phyloP scores from a whole-genome alignment of 2,888 invertebrate genomes.

The Iphiclides podalirius region DNA sequence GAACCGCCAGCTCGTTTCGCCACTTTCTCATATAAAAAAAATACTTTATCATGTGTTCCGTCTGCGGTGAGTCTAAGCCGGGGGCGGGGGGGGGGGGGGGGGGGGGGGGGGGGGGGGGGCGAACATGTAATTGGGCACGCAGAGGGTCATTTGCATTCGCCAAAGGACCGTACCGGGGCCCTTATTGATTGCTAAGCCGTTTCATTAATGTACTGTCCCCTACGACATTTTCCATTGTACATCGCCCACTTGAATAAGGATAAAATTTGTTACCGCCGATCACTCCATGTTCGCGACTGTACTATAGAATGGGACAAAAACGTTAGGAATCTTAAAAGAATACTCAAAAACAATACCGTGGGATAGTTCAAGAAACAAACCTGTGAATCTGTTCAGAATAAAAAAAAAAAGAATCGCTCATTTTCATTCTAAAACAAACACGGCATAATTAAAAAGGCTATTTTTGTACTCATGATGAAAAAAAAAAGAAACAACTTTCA shows the following conservation, averaged over 20 bases:
- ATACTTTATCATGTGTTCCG: too few species aligned
- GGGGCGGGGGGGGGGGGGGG: slow-evolving; percentile 8
- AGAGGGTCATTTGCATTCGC: slow-evolving; percentile 46
- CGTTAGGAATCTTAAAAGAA: background rate
- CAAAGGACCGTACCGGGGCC: slow-evolving; percentile 42
- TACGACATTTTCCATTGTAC: slow-evolving; percentile 24
- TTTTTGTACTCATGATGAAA: background rate
- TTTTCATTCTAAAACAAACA: background rate
- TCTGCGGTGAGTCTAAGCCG: slow-evolving; percentile 4
- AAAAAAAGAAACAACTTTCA: slow-evolving; percentile 5
- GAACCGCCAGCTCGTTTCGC: too few species aligned
- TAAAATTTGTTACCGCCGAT: background rate
- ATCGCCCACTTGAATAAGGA: background rate
- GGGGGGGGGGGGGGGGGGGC: slow-evolving; percentile 5
- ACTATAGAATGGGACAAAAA: background rate
- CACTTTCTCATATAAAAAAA: too few species aligned
- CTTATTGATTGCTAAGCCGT: slow-evolving; percentile 34
- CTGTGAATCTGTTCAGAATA: too few species aligned
- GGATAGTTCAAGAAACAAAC: too few species aligned
- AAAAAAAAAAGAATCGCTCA: too few species aligned
- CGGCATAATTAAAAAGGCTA: slow-evolving; percentile 11
- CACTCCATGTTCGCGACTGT: background rate
- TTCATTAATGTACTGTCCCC: slow-evolving; percentile 26
- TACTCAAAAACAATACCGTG: too few species aligned
- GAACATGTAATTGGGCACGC: slow-evolving; percentile 48